These are phyloP conservation scores for Neelides folsomi DNA, from an alignment of 2,888 invertebrate species.

Conservation along the genomic window DNA sequence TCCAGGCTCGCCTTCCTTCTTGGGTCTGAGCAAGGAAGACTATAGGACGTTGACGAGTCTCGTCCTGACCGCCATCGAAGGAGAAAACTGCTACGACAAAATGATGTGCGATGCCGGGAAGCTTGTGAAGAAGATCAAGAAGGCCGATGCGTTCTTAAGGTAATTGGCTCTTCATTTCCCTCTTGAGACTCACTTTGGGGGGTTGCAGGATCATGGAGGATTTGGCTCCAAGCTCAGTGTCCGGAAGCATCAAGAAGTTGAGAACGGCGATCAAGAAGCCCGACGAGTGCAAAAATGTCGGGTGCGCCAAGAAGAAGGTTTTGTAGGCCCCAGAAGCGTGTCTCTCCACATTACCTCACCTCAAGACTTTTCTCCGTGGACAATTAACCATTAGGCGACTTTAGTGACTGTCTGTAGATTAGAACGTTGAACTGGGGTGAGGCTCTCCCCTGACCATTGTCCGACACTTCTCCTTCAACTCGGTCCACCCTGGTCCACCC, in stretches of 20 bases:
- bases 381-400: too few species aligned
- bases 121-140: slow-evolving; percentile 33
- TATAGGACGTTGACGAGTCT: slow-evolving; percentile 31
- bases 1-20: slow-evolving; percentile 26
- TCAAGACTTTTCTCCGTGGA: not conserved
- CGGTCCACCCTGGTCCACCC: too few species aligned
- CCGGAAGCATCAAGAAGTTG: slow-evolving; percentile 32
- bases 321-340: slow-evolving; percentile 16
- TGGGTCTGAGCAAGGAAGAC: slow-evolving; percentile 33
- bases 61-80: slow-evolving; percentile 33
- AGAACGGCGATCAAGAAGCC: slow-evolving; percentile 33
- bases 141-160: slow-evolving; percentile 33
- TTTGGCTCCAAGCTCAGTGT: slow-evolving; percentile 31
- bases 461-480: too few species aligned
- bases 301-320: slow-evolving; percentile 31
- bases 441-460: too few species aligned
- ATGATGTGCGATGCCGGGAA: slow-evolving; percentile 33
- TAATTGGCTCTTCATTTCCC: slow-evolving; percentile 11
- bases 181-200: not conserved
- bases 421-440: too few species aligned
- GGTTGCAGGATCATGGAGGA: slow-evolving; percentile 31
- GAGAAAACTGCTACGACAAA: slow-evolving; percentile 33
- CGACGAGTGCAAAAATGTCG: slow-evolving; percentile 31
- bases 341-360: slow-evolving; percentile 9
- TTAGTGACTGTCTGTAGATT: too few species aligned